phyloP scores from a whole-genome alignment of 2,113 vertebrate species.

The Orycteropus afer region DNA sequence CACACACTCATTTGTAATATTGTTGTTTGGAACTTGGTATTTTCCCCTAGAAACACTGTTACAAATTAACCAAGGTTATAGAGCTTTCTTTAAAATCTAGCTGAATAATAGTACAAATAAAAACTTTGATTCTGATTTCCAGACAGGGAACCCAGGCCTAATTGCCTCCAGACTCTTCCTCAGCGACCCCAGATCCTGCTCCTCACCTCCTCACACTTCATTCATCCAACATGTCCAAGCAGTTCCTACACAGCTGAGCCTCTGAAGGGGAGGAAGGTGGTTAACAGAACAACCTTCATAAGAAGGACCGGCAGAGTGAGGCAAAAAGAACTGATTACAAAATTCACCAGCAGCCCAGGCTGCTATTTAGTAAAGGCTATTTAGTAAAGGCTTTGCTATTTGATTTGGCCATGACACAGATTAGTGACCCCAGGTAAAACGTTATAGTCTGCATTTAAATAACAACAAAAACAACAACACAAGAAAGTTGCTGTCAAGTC shows the following conservation, averaged over 20 bases:
- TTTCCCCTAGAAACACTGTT: neutral
- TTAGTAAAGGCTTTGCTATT: slow-evolving; percentile 67
- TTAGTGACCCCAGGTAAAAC: slow-evolving; percentile 82
- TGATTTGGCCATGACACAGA: slow-evolving; percentile 78
- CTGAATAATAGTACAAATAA: slow-evolving; percentile 27
- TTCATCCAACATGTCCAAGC: neutral
- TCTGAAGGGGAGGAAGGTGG: neutral
- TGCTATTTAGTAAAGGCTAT: slow-evolving; percentile 63
- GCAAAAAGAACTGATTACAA: neutral
- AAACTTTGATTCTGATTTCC: slow-evolving; percentile 47
- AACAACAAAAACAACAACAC: too few relatives aligned
- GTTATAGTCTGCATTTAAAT: slow-evolving; percentile 77
- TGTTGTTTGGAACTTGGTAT: slow-evolving; percentile 4
- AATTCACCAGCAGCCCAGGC: slow-evolving; percentile 37
- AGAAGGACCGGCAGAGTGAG: neutral
- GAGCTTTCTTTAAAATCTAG: neutral
- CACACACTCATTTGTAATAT: neutral
- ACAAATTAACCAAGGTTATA: slow-evolving; percentile 29
- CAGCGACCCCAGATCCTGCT: neutral
- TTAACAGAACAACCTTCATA: neutral
- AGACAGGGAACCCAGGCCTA: neutral
- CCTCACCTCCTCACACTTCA: neutral
- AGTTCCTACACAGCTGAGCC: neutral
- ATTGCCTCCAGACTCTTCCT: slow-evolving; percentile 45
- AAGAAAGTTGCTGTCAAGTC: too few relatives aligned